Evolutionary conservation across 2,888 invertebrate species (phyloP), one percentile per base, ranked within the genome.

Genomic region (Plagodis dolabraria): DNA sequence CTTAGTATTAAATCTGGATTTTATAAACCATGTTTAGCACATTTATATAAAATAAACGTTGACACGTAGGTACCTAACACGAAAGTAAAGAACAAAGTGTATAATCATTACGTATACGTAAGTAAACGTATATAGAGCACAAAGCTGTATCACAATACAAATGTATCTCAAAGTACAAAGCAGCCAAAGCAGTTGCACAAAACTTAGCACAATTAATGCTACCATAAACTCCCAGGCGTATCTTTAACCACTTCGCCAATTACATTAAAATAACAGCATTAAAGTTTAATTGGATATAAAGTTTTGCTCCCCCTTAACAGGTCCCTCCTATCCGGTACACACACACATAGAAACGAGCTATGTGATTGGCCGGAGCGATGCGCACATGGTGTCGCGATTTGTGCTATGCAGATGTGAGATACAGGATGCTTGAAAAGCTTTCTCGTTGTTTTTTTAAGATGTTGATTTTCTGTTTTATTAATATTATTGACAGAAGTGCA

Each of bases 331-430:
- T 45, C 48, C 43, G 48, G 38, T 59, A 48, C 60, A 55, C 79
- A 33, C 80, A 81, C 79, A 83, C 83, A 65, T n/a, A 7, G 42
- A 70, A 68, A 36, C 22, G 35, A 0, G 54, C 9, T 47, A 42
- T 47, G 53, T 56, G 74, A 83, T 83, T 84, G 82, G 83, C 56
- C 43, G 56, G 47, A 33, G 47, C 56, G 65, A 65, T 68, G 74
- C 65, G 68, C 72, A 77, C 74, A 76, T 75, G 76, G 74, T 71
- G 57, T 61, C 70, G 75, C 74, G 69, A 78, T 80, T 81, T 80
- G 76, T 77, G 73, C 82, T 82, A 83, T 83, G 82, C 80, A 79
- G 80, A 82, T 82, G 70, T 57, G 8, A 44, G 45, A 9, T 81
- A 86, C 77, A 83, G 85, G 74, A 0, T 80, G 82, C 65, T 67